Evolutionary conservation across 2,113 vertebrate genomes (phyloP), one percentile per base, ranked within the genome.

Genomic region (Pluvianellus socialis): DNA sequence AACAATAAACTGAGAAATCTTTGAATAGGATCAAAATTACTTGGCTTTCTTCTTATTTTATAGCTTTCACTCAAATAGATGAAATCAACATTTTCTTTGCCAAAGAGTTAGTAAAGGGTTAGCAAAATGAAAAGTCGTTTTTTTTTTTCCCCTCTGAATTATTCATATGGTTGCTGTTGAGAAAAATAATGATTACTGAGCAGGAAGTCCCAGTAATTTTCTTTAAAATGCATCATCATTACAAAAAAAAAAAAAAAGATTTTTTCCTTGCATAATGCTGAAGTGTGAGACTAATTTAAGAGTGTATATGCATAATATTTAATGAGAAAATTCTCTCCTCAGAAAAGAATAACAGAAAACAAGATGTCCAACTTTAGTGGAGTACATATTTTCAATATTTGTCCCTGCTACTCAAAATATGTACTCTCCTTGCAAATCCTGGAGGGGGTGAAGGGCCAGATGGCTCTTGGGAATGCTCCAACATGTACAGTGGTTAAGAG

Each of bases 341-440:
- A 50, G 58, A 16, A 53, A n/a, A 52, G 11, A 32, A 3, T 7
- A 49, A 55, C 16, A 45, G 62, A 61, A 50, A 83, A 14, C 2
- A 52, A 56, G 9, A 35, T 16, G 2, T 35, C 17, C 6, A 70
- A 7, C 0, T 0, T 23, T 55, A 56, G 18, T 40, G 7, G 24
- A 65, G 8, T 7, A 58, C 1, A 5, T 52, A 52, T 86, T 67
- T 58, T 35, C 23, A 28, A 6, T n/a, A 44, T 49, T 53, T 77
- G 27, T 33, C 19, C 18, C 19, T 58, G 5, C 4, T 50, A 68
- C 24, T 58, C 33, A 77, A 94, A 87, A 52, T 52, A 45, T 2
- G 4, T 35, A 24, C 13, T 63, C 4, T 81, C 7, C 12, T 71
- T 50, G 12, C 13, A 95, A 82, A 63, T 45, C 17, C 19, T 2